phyloP scores from a whole-genome alignment of 2,888 invertebrate genomes.

The Biston stratarius region DNA sequence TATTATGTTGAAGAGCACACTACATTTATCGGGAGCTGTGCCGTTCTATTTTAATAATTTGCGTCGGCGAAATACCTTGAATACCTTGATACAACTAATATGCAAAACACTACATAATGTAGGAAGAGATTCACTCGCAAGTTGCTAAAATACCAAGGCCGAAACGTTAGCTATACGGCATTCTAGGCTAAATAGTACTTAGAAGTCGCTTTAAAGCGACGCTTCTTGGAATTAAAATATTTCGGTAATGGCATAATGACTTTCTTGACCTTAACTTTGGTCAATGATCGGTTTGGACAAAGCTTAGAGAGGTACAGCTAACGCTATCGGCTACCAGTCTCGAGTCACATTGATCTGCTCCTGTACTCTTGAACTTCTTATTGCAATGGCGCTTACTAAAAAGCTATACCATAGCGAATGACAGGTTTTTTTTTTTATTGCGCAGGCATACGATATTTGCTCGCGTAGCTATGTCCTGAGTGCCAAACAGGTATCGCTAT shows the following conservation, averaged over 20 bases:
- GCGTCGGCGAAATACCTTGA: conserved; percentile 8
- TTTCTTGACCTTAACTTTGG: conserved; percentile 8
- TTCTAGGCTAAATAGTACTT: conserved; percentile 9
- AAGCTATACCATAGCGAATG: too few relatives aligned
- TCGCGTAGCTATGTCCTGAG: too few relatives aligned
- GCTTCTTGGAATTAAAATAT: neutral
- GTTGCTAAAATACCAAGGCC: conserved; percentile 10
- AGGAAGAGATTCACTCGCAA: conserved; percentile 10
- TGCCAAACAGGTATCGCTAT: too few relatives aligned
- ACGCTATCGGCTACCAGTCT: too few relatives aligned
- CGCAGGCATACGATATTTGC: too few relatives aligned
- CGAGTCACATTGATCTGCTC: too few relatives aligned
- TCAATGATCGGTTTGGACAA: conserved; percentile 1
- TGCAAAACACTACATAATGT: conserved; percentile 8
- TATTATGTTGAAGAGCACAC: conserved; percentile 1
- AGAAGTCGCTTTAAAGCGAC: neutral
- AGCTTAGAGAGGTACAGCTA: neutral
- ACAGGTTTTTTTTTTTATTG: too few relatives aligned
- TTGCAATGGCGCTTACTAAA: too few relatives aligned
- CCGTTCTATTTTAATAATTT: conserved; percentile 5
- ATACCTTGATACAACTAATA: conserved; percentile 11
- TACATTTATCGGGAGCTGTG: neutral
- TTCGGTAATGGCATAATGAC: neutral
- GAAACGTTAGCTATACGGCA: neutral
- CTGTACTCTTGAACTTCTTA: too few relatives aligned